Percentiles rank a stretch among this genome's conserved stretches.
phyloP scores from a whole-genome alignment of 2,888 invertebrate genomes.

The Archaeoteleia sp. region DNA sequence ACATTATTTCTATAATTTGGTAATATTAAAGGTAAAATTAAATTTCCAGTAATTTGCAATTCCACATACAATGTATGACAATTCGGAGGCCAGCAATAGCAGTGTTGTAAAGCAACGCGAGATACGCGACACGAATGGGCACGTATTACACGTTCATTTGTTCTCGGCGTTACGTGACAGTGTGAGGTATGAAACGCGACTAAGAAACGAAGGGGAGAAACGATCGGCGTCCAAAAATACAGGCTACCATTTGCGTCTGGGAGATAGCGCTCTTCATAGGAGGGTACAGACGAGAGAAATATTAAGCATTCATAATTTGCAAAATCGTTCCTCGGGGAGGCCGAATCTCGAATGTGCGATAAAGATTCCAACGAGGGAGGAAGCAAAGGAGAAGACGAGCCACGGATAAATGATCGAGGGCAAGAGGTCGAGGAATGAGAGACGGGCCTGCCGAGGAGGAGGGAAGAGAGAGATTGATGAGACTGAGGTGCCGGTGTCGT shows the following conservation, averaged over 20 bases:
- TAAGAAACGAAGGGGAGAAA: slow-evolving; percentile 5
- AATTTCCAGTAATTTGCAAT: too few species aligned
- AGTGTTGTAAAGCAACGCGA: slow-evolving; percentile 30
- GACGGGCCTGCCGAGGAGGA: slow-evolving; percentile 22
- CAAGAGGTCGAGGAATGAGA: slow-evolving; percentile 43
- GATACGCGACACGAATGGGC: slow-evolving; percentile 28
- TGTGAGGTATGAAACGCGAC: slow-evolving; percentile 1
- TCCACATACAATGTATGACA: slow-evolving; percentile 24
- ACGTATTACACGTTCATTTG: slow-evolving; percentile 27
- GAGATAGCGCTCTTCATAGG: background rate
- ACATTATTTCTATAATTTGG: too few species aligned
- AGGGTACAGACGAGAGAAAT: slow-evolving; percentile 8
- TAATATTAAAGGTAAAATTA: too few species aligned
- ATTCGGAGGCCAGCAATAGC: slow-evolving; percentile 22
- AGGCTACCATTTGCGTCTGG: background rate
- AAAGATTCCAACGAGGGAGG: slow-evolving; percentile 14
- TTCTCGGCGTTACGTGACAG: slow-evolving; percentile 17
- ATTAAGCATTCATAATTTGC: slow-evolving; percentile 39
- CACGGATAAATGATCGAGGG: slow-evolving; percentile 58
- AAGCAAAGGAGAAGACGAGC: slow-evolving; percentile 5
- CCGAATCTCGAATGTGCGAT: slow-evolving; percentile 35
- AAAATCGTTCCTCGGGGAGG: slow-evolving; percentile 37
- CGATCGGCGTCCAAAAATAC: slow-evolving; percentile 6
- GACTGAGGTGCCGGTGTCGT: slow-evolving; percentile 55
- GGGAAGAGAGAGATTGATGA: slow-evolving; percentile 63